A percentile compares a stretch with the other conserved stretches of the same genome.
phyloP scores from a whole-genome alignment of 2,888 invertebrate species.

The Agrochola macilenta region DNA sequence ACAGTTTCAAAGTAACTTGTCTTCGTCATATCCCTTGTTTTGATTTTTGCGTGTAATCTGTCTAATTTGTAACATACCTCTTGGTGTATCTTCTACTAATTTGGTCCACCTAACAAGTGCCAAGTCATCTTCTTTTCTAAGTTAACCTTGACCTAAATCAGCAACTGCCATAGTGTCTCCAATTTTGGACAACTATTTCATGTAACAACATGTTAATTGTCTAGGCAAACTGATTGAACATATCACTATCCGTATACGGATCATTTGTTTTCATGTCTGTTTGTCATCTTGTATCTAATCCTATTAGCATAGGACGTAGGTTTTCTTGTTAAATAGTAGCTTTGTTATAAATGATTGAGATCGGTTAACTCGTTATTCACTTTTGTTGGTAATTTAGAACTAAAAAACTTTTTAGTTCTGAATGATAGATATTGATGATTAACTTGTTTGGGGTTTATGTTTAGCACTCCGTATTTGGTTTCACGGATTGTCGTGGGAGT shows the following conservation, averaged over 20 bases:
- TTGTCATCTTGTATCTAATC: conserved; percentile 53
- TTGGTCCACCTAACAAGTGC: background rate
- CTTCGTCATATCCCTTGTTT: background rate
- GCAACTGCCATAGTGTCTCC: conserved; percentile 4
- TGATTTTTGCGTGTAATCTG: background rate
- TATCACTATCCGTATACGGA: conserved; percentile 20
- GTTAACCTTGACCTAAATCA: conserved; percentile 24
- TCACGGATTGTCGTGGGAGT: conserved; percentile 11
- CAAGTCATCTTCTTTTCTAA: background rate
- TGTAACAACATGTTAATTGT: conserved; percentile 35
- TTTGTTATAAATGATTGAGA: conserved; percentile 24
- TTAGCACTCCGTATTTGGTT: conserved; percentile 37
- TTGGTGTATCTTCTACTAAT: background rate
- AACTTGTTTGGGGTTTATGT: background rate
- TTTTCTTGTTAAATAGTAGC: conserved; percentile 30
- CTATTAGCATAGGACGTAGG: conserved; percentile 43
- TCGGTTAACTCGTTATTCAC: background rate
- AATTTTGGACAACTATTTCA: conserved; percentile 1
- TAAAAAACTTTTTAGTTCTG: background rate
- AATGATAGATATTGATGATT: background rate
- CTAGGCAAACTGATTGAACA: conserved; percentile 37
- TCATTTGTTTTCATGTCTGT: conserved; percentile 12
- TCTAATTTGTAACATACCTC: background rate
- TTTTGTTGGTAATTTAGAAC: background rate
- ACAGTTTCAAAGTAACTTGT: background rate